A percentile compares a stretch with the other conserved stretches of the same genome.
phyloP scores from a whole-genome alignment of 2,888 invertebrate genomes.

The Agonum fuliginosum region DNA sequence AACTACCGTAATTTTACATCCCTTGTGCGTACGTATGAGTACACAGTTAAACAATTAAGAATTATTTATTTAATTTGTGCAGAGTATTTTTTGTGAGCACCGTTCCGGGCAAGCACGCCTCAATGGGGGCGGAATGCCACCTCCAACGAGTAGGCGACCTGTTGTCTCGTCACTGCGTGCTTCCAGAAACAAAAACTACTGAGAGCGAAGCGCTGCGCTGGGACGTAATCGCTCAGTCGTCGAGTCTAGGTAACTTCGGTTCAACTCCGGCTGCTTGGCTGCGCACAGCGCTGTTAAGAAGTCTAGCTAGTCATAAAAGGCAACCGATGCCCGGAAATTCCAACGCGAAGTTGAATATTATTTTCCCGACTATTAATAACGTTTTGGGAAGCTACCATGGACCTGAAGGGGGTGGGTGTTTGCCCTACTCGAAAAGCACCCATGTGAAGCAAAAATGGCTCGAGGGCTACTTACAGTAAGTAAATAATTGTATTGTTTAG shows the following conservation, averaged over 20 bases:
- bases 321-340: slow-evolving; percentile 75
- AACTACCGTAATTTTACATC: too few relatives aligned
- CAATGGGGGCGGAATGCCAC: slow-evolving; percentile 69
- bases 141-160: slow-evolving; percentile 78
- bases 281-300: slow-evolving; percentile 82
- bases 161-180: slow-evolving; percentile 79
- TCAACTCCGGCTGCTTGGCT: slow-evolving; percentile 84
- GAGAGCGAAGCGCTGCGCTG: slow-evolving; percentile 75
- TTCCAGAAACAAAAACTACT: slow-evolving; percentile 71
- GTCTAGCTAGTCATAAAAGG: slow-evolving; percentile 75
- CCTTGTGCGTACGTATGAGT: too few relatives aligned
- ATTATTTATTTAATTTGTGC: slow-evolving; percentile 58
- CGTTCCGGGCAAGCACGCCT: slow-evolving; percentile 85
- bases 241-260: slow-evolving; percentile 93
- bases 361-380: slow-evolving; percentile 89
- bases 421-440: slow-evolving; percentile 81
- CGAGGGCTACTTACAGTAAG: slow-evolving; percentile 83
- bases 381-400: slow-evolving; percentile 91
- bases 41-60: not conserved
- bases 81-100: slow-evolving; percentile 92
- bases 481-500: slow-evolving; percentile 63
- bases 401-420: slow-evolving; percentile 88
- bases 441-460: slow-evolving; percentile 93
- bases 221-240: slow-evolving; percentile 90
- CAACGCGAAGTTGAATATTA: slow-evolving; percentile 75